phyloP scores from a whole-genome alignment of 2,113 vertebrate species.

The Cyphomyrus plagiostoma region DNA sequence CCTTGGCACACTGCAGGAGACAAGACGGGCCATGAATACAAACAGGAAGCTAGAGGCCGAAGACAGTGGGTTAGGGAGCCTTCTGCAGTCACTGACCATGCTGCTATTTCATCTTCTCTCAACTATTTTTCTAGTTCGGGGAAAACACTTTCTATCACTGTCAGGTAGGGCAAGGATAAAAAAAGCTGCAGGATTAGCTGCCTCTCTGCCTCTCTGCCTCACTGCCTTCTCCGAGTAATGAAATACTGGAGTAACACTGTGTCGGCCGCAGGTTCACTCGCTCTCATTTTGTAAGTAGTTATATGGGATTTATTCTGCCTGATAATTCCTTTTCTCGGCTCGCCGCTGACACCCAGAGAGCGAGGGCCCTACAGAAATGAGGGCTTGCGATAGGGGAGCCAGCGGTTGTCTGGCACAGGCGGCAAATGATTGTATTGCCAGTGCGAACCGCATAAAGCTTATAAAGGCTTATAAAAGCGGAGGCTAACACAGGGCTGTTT shows the following conservation, averaged over 20 bases:
- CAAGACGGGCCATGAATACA: conserved; percentile 47
- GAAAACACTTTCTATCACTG: conserved; percentile 72
- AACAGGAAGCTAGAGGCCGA: conserved; percentile 41
- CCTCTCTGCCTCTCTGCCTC: conserved; percentile 40
- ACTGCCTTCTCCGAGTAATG: conserved; percentile 51
- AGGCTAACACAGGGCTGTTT: not conserved
- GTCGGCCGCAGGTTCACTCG: conserved; percentile 41
- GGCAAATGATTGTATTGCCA: not conserved
- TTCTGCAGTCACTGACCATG: conserved; percentile 61
- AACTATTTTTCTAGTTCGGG: conserved; percentile 68
- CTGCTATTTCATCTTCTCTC: conserved; percentile 59
- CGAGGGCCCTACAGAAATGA: not conserved
- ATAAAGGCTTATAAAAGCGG: not conserved
- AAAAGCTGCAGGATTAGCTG: conserved; percentile 52
- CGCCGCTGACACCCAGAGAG: not conserved
- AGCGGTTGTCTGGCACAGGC: not conserved
- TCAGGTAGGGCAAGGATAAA: conserved; percentile 58
- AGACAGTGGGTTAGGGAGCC: conserved; percentile 43
- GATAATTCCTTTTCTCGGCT: conserved; percentile 33
- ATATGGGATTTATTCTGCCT: conserved; percentile 50
- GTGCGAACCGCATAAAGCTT: not conserved
- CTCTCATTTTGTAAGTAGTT: conserved; percentile 49
- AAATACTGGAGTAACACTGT: conserved; percentile 46
- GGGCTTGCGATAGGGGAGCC: not conserved
- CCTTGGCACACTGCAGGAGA: not conserved